These are phyloP conservation scores for Prunella himalayana DNA, from an alignment of 2,113 vertebrate genomes.

Conservation along the genomic window DNA sequence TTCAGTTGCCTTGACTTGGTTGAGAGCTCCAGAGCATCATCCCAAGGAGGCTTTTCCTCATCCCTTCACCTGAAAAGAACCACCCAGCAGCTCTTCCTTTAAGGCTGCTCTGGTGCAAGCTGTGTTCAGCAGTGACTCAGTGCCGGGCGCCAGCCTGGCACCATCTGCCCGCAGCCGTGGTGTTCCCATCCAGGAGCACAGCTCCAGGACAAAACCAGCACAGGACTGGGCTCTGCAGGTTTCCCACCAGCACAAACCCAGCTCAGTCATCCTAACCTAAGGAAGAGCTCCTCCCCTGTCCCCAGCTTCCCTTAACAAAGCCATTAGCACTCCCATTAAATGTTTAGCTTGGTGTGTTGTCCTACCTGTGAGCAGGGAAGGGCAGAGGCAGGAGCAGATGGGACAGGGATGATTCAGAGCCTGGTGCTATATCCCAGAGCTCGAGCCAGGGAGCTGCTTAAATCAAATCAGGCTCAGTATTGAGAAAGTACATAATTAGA, in stretches of 20 bases:
- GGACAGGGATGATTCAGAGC: constrained; percentile 22
- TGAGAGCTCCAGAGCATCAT: background rate
- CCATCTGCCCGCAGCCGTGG: background rate
- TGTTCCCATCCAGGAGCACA: background rate
- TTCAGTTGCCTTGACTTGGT: background rate
- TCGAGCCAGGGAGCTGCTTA: background rate
- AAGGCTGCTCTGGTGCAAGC: background rate
- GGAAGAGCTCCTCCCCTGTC: background rate
- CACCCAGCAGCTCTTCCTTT: background rate
- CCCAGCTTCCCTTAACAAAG: background rate
- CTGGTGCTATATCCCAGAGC: background rate
- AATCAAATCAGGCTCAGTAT: constrained; percentile 23
- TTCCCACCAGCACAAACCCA: background rate
- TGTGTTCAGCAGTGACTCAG: background rate
- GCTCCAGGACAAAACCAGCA: background rate
- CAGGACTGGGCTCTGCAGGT: background rate
- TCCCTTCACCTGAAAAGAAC: background rate
- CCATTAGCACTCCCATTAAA: constrained; percentile 48
- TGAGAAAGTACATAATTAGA: constrained; percentile 5
- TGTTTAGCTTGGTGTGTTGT: constrained; percentile 28
- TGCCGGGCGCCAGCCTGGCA: accelerated
- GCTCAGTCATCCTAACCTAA: background rate
- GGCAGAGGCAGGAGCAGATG: constrained; percentile 35
- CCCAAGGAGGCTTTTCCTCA: background rate
- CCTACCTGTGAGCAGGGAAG: background rate